Conservation (phyloP, 2,797 vertebrate genomes). For the Cirrhinus mrigala region DNA sequence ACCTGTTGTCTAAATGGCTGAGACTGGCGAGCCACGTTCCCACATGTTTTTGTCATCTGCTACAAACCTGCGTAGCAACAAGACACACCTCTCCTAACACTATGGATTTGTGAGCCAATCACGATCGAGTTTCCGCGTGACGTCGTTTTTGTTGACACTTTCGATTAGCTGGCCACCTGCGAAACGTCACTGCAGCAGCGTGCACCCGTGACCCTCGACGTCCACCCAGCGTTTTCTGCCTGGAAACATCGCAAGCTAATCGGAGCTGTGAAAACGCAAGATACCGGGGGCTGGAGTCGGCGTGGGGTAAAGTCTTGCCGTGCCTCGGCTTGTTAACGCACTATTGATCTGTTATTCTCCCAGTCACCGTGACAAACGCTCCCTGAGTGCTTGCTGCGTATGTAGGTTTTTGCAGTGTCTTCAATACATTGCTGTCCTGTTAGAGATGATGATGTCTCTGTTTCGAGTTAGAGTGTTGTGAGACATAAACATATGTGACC, state of each 20-base stretch:
- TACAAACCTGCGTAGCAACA: conserved; percentile 75
- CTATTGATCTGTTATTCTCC: conserved; percentile 40
- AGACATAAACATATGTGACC: neutral
- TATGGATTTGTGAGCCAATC: conserved; percentile 71
- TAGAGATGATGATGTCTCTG: neutral
- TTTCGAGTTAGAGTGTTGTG: neutral
- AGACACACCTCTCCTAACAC: conserved; percentile 42
- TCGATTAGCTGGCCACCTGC: conserved; percentile 66
- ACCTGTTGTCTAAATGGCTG: neutral
- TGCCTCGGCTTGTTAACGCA: conserved; percentile 16
- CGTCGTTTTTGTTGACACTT: conserved; percentile 72
- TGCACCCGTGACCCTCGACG: conserved; percentile 40
- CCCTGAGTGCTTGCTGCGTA: neutral
- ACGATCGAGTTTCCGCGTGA: conserved; percentile 59
- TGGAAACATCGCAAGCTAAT: conserved; percentile 71
- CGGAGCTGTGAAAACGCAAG: conserved; percentile 59
- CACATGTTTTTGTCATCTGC: conserved; percentile 20
- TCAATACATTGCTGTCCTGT: neutral
- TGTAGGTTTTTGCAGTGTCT: neutral
- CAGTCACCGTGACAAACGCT: conserved; percentile 20
- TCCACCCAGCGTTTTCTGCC: conserved; percentile 69
- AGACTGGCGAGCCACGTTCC: neutral
- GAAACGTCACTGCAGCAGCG: conserved; percentile 68
- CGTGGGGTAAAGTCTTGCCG: conserved; percentile 61
- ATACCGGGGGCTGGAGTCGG: conserved; percentile 56